Evolutionary conservation across 2,797 vertebrate genomes (phyloP).

Genomic region (Semaprochilodus insignis): DNA sequence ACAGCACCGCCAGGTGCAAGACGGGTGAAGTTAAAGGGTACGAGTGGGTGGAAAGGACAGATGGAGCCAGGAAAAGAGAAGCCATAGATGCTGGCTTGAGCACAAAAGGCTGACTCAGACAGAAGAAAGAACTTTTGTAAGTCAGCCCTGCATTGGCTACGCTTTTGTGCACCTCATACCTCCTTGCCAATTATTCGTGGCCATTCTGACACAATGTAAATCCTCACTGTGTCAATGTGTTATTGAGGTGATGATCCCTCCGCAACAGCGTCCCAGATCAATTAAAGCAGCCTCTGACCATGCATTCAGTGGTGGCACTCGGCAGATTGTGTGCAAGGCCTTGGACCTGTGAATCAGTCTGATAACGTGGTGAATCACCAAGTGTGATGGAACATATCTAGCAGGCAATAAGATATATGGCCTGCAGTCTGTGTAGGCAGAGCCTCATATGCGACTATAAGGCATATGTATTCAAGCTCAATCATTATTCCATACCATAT

Average conservation of each 20-base stretch:
- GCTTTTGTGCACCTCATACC: neutral
- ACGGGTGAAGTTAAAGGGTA: constrained; percentile 56
- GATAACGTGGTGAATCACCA: neutral
- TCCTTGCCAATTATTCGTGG: neutral
- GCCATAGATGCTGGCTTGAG: constrained; percentile 52
- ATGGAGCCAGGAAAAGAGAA: constrained; percentile 4
- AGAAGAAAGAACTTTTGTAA: neutral
- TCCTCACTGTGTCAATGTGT: neutral
- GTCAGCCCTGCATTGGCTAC: neutral
- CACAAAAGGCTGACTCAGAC: constrained; percentile 17
- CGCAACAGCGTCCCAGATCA: constrained; percentile 12
- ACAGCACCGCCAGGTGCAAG: neutral
- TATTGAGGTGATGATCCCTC: constrained; percentile 27
- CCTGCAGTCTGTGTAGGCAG: constrained; percentile 2
- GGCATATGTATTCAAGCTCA: constrained; percentile 4
- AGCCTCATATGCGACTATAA: neutral
- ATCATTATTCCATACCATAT: constrained; percentile 13
- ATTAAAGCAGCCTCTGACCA: constrained; percentile 10
- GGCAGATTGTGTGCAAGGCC: constrained; percentile 2
- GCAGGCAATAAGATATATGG: constrained; percentile 2
- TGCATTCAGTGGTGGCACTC: neutral
- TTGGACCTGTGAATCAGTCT: constrained; percentile 33
- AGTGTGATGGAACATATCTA: constrained; percentile 17
- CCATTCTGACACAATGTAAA: constrained; percentile 19
- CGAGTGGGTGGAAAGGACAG: constrained; percentile 25